These are phyloP conservation scores for Piscicola geometra DNA, from an alignment of 2,888 invertebrate genomes.

Conservation along the genomic window DNA sequence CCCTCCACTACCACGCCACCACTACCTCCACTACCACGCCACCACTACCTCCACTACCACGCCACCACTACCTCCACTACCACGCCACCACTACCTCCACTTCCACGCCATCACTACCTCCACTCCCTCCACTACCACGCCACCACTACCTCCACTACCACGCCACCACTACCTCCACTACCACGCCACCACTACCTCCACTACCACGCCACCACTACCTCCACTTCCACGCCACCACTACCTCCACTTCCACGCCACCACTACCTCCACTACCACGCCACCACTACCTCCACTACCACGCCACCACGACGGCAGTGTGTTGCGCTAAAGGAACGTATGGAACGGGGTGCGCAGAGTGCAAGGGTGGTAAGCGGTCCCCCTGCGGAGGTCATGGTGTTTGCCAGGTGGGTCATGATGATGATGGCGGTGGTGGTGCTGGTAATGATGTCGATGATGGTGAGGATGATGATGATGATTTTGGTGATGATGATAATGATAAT, in stretches of 20 bases:
- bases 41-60: no score
- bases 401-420: no score
- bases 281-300: background rate
- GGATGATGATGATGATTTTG: background rate
- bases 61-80: no score
- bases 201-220: background rate
- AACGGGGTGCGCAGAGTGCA: constrained; percentile 72
- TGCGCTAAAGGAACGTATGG: constrained; percentile 82
- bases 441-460: background rate
- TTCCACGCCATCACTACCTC: no score
- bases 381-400: constrained; percentile 74
- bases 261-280: background rate
- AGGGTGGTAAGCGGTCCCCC: constrained; percentile 67
- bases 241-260: background rate
- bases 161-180: background rate
- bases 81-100: no score
- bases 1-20: no score
- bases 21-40: no score
- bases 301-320: constrained; percentile 62
- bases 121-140: no score
- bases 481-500: no score
- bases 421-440: no score
- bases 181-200: background rate
- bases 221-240: background rate
- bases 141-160: background rate